Evolutionary conservation across 2,888 invertebrate species (phyloP).

Genomic region (Alentia gelatinosa): DNA sequence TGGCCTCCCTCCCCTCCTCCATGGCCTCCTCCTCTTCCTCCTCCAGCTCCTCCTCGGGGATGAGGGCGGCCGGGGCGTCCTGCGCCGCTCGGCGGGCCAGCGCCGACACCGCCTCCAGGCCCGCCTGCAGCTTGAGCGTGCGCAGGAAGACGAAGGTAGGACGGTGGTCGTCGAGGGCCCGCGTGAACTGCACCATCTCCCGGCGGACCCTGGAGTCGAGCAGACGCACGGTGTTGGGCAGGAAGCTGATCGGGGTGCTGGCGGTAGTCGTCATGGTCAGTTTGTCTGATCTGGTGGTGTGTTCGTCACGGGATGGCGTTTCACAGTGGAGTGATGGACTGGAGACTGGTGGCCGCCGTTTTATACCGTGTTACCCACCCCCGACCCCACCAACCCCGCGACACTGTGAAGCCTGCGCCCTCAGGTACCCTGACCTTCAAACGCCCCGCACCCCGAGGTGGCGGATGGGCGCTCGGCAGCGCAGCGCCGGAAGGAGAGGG

Average conservation of each 20-base stretch:
- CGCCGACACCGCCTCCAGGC: background rate
- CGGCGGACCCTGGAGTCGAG: background rate
- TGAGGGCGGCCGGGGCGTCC: background rate
- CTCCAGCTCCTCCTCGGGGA: background rate
- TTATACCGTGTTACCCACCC: too few species aligned
- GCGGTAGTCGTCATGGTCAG: background rate
- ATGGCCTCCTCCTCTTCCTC: background rate
- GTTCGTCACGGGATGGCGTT: too few species aligned
- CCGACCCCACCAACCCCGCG: too few species aligned
- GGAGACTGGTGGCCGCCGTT: too few species aligned
- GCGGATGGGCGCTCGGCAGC: too few species aligned
- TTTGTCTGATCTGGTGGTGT: background rate
- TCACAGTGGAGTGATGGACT: too few species aligned
- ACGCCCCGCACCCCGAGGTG: too few species aligned
- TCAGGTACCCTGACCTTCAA: too few species aligned
- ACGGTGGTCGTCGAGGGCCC: background rate
- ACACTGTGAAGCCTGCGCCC: too few species aligned
- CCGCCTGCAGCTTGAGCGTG: constrained; percentile 36
- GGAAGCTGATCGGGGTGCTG: background rate
- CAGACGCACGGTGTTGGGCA: constrained; percentile 42
- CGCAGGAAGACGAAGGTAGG: background rate
- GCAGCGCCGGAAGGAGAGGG: too few species aligned
- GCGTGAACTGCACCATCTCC: constrained; percentile 22
- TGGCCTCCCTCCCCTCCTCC: background rate
- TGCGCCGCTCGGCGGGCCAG: background rate